Evolutionary conservation across 2,113 vertebrate species (phyloP).

Genomic region (Panurus biarmicus): DNA sequence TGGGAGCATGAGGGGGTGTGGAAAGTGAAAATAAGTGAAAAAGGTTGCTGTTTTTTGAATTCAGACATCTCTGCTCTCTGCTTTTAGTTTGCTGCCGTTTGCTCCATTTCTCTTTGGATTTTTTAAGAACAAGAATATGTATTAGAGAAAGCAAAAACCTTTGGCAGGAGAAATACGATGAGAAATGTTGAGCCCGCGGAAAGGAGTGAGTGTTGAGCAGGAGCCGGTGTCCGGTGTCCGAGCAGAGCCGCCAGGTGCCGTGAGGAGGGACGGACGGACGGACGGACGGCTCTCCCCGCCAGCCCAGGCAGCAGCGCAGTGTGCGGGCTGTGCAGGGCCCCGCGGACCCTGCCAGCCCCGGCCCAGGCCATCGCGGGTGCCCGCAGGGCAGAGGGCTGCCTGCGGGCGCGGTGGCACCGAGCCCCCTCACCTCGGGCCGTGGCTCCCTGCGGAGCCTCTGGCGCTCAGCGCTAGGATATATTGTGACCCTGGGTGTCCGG

Average conservation of each 20-base stretch:
- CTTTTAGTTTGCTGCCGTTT: neutral
- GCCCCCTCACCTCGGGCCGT: accelerated
- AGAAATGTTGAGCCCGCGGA: neutral
- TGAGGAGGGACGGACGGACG: no score
- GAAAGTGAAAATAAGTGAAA: neutral
- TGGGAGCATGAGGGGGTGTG: no score
- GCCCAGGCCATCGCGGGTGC: accelerated
- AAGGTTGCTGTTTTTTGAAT: neutral
- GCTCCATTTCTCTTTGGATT: neutral
- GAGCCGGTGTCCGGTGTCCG: neutral
- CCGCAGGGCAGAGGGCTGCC: neutral
- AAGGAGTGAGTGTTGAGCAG: neutral
- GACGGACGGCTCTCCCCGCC: neutral
- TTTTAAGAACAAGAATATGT: neutral
- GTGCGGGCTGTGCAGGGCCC: accelerated
- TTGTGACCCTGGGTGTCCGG: accelerated
- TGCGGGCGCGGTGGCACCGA: accelerated
- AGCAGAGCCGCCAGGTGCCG: neutral
- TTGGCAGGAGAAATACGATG: neutral
- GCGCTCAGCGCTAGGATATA: accelerated
- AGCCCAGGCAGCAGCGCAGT: accelerated
- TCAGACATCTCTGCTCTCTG: neutral
- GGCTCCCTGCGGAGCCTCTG: neutral
- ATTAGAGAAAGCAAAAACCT: neutral
- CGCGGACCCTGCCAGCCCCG: accelerated